These are phyloP conservation scores for Sebastes wilsoni DNA, from an alignment of 2,797 vertebrate genomes.

Conservation along the genomic window DNA sequence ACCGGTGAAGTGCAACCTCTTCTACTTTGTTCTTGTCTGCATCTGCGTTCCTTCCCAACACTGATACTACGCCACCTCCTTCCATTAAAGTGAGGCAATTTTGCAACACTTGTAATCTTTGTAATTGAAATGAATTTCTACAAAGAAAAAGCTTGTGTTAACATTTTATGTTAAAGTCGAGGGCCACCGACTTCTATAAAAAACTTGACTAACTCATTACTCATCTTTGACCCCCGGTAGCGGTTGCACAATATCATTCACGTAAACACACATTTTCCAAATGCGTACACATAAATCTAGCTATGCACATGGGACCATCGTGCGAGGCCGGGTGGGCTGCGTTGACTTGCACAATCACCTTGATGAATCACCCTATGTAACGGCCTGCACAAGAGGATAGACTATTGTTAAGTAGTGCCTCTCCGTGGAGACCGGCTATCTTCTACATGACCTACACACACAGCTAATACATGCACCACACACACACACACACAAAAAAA, in stretches of 20 bases:
- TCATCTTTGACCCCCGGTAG: slow-evolving; percentile 38
- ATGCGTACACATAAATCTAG: slow-evolving; percentile 55
- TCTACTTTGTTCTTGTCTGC: not conserved
- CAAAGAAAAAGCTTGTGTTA: not conserved
- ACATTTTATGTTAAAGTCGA: not conserved
- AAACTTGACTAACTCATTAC: slow-evolving; percentile 25
- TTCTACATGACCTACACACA: slow-evolving; percentile 61
- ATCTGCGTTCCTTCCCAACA: not conserved
- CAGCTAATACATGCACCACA: slow-evolving; percentile 26
- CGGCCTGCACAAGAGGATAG: slow-evolving; percentile 37
- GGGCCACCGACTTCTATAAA: slow-evolving; percentile 18
- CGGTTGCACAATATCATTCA: slow-evolving; percentile 23
- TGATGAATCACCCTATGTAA: slow-evolving; percentile 76
- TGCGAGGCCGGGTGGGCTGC: slow-evolving; percentile 47
- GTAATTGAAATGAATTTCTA: not conserved
- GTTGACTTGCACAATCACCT: slow-evolving; percentile 72
- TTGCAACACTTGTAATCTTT: not conserved
- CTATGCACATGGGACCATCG: slow-evolving; percentile 56
- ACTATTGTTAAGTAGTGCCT: slow-evolving; percentile 60
- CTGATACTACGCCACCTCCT: not conserved
- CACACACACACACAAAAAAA: slow-evolving; percentile 18
- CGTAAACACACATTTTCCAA: slow-evolving; percentile 46
- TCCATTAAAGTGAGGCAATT: slow-evolving; percentile 1
- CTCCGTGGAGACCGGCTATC: slow-evolving; percentile 43
- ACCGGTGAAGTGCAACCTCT: not conserved